Evolutionary conservation across 2,113 vertebrate genomes (phyloP).

Genomic region (Phasianus colchicus): DNA sequence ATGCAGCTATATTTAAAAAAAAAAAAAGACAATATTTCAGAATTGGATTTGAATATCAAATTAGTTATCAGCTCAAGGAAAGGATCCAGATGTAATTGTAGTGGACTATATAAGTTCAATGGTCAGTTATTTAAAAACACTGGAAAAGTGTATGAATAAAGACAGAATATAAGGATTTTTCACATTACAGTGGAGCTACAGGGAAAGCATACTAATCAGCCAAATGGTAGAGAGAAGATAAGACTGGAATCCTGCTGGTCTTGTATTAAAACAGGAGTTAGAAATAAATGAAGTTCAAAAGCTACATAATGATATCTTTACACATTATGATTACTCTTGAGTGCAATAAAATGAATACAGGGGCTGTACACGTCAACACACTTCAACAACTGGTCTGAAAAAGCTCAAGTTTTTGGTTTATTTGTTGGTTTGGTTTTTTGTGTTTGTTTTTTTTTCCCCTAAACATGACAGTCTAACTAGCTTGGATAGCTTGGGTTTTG

Average conservation of each 20-base stretch:
- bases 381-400: not conserved
- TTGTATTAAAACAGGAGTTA: not conserved
- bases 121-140: not conserved
- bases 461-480: not conserved
- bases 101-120: not conserved
- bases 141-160: not conserved
- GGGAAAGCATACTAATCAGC: not conserved
- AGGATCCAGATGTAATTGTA: not conserved
- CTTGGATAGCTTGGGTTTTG: not conserved
- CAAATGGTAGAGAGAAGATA: not conserved
- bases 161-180: not conserved
- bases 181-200: not conserved
- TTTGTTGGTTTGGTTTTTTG: too few relatives aligned
- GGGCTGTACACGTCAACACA: rapidly evolving
- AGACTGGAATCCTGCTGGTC: not conserved
- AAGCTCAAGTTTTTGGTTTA: not conserved
- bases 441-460: not conserved
- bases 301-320: not conserved
- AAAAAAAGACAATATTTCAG: not conserved
- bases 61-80: not conserved
- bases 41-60: not conserved
- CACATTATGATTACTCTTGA: not conserved
- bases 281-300: not conserved
- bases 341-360: not conserved
- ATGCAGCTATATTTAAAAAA: not conserved